Evolutionary conservation across 2,888 invertebrate genomes (phyloP).

Genomic region (Pocota personata): DNA sequence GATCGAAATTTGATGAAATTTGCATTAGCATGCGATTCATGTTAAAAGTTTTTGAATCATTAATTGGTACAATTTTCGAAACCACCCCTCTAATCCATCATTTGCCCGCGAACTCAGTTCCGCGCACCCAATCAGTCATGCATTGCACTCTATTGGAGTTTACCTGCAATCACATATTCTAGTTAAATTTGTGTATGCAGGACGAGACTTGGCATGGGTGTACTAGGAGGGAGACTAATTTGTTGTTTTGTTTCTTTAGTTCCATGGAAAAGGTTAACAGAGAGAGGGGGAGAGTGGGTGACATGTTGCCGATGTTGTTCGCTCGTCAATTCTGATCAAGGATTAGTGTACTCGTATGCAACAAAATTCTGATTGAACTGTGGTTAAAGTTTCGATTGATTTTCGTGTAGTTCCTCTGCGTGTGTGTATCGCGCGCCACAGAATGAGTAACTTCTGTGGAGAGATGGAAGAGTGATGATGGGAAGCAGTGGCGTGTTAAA

Average conservation of each 20-base stretch:
- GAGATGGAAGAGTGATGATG: constrained; percentile 47
- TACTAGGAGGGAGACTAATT: constrained; percentile 15
- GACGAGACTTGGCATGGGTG: background rate
- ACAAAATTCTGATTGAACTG: constrained; percentile 70
- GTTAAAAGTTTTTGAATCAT: constrained; percentile 70
- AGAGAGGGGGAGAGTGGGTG: background rate
- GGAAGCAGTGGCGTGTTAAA: constrained; percentile 69
- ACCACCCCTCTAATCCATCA: constrained; percentile 32
- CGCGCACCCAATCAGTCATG: constrained; percentile 25
- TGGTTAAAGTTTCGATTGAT: constrained; percentile 68
- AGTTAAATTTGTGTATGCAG: background rate
- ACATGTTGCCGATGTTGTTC: constrained; percentile 61
- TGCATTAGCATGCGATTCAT: constrained; percentile 70
- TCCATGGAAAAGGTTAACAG: background rate
- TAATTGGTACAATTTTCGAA: constrained; percentile 63
- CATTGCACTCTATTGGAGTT: background rate
- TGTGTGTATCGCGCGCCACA: constrained; percentile 2
- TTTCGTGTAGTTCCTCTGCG: background rate
- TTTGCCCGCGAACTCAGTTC: background rate
- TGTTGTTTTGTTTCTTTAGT: constrained; percentile 48
- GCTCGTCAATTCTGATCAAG: constrained; percentile 63
- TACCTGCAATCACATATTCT: constrained; percentile 48
- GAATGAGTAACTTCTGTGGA: constrained; percentile 20
- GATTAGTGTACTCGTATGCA: constrained; percentile 58
- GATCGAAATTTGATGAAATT: constrained; percentile 68